Evolutionary conservation across 2,113 vertebrate species (phyloP).

Genomic region (Tretioscincus oriximinensis): DNA sequence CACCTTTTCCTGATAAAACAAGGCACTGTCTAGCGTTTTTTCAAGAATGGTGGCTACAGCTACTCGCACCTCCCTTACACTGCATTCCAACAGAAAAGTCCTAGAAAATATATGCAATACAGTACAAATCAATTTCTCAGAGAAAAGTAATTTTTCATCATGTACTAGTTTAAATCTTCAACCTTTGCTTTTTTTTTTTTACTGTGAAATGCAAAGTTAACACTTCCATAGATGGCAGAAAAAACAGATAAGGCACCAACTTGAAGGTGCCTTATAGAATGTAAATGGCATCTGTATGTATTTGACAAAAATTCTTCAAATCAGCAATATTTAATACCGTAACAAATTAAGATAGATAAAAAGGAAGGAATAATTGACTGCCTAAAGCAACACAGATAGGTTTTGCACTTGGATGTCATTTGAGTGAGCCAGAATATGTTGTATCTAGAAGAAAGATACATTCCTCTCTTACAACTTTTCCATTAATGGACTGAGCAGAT

Average conservation of each 20-base stretch:
- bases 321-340: constrained; percentile 1
- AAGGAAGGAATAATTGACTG: constrained; percentile 7
- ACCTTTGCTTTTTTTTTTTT: neutral
- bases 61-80: constrained; percentile 90
- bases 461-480: neutral
- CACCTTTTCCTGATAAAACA: constrained; percentile 90
- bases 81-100: constrained; percentile 93
- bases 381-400: constrained; percentile 17
- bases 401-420: neutral
- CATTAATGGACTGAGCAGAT: neutral
- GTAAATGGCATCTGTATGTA: neutral
- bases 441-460: neutral
- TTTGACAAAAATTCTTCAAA: neutral
- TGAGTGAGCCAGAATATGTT: neutral
- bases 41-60: constrained; percentile 95
- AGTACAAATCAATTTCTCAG: neutral
- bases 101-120: constrained; percentile 67
- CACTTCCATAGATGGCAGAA: neutral
- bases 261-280: neutral
- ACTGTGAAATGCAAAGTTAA: constrained; percentile 7
- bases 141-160: neutral
- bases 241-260: neutral
- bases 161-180: neutral
- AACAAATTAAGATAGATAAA: neutral
- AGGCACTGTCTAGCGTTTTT: constrained; percentile 94